Percentiles rank a stretch among this genome's conserved stretches.
Conservation (phyloP, 2,888 invertebrate genomes). For the Caenorhabditis sinica region DNA sequence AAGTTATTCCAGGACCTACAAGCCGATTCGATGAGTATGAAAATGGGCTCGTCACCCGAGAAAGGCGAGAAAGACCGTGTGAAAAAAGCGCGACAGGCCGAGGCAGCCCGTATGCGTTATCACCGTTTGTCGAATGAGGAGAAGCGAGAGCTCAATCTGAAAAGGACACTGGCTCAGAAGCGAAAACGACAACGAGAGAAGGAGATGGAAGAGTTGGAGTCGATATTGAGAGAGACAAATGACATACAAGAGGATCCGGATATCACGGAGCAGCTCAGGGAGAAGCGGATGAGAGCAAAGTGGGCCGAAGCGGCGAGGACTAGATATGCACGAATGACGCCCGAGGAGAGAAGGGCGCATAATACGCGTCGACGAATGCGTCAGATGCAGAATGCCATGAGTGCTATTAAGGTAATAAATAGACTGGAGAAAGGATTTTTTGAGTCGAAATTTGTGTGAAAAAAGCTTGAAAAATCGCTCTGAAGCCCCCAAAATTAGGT, state of each 20-base stretch:
- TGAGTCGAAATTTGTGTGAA: no score
- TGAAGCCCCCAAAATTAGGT: no score
- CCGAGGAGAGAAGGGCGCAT: slow-evolving; percentile 80
- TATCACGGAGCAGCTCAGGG: slow-evolving; percentile 82
- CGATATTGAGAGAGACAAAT: slow-evolving; percentile 80
- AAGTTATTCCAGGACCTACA: slow-evolving; percentile 28
- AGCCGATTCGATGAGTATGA: slow-evolving; percentile 45
- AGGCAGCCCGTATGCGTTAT: slow-evolving; percentile 82
- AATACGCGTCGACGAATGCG: slow-evolving; percentile 81
- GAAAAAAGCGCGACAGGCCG: slow-evolving; percentile 82
- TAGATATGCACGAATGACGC: slow-evolving; percentile 77
- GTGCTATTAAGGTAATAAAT: slow-evolving; percentile 70
- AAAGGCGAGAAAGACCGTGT: slow-evolving; percentile 77
- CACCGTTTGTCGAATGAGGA: slow-evolving; percentile 81
- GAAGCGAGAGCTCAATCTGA: slow-evolving; percentile 82
- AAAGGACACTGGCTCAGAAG: slow-evolving; percentile 82
- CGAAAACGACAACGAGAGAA: slow-evolving; percentile 83
- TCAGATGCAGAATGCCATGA: slow-evolving; percentile 79
- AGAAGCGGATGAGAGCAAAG: slow-evolving; percentile 82
- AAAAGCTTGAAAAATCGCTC: no score
- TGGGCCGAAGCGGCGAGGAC: slow-evolving; percentile 83
- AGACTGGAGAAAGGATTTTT: not conserved
- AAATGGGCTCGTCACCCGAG: slow-evolving; percentile 67
- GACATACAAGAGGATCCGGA: slow-evolving; percentile 83
- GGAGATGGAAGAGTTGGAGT: slow-evolving; percentile 82